phyloP scores from a whole-genome alignment of 1,140 invertebrate genomes.

The Sarcophaga bullata region DNA sequence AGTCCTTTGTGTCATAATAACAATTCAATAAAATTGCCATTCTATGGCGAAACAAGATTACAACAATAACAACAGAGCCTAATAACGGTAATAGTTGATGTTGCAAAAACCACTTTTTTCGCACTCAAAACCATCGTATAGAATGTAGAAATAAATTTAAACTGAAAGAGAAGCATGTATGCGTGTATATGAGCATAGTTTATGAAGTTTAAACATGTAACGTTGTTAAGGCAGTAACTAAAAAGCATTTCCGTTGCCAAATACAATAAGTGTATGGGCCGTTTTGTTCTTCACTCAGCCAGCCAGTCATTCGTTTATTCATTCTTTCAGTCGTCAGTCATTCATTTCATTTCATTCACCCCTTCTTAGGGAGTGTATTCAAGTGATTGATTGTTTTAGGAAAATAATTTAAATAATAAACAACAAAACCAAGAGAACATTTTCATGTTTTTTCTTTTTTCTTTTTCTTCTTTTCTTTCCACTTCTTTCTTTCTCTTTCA shows the following conservation, averaged over 20 bases:
- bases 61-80: too few relatives aligned
- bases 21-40: too few relatives aligned
- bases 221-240: not conserved
- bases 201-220: constrained; percentile 27
- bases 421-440: not conserved
- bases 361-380: not conserved
- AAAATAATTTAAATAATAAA: constrained; percentile 17
- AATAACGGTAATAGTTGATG: not conserved
- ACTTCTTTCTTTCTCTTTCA: too few relatives aligned
- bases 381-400: not conserved
- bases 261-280: not conserved
- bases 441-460: too few relatives aligned
- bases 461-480: too few relatives aligned
- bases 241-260: constrained; percentile 20
- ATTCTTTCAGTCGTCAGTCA: not conserved
- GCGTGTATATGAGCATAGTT: not conserved
- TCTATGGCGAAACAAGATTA: too few relatives aligned
- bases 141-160: too few relatives aligned
- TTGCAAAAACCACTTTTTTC: too few relatives aligned
- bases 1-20: too few relatives aligned
- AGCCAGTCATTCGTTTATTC: not conserved
- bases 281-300: not conserved
- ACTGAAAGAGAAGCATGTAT: too few relatives aligned
- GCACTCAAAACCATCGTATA: too few relatives aligned
- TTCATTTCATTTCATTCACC: not conserved